Conservation (phyloP, 2,888 invertebrate species). For the Harpalus rufipes region DNA sequence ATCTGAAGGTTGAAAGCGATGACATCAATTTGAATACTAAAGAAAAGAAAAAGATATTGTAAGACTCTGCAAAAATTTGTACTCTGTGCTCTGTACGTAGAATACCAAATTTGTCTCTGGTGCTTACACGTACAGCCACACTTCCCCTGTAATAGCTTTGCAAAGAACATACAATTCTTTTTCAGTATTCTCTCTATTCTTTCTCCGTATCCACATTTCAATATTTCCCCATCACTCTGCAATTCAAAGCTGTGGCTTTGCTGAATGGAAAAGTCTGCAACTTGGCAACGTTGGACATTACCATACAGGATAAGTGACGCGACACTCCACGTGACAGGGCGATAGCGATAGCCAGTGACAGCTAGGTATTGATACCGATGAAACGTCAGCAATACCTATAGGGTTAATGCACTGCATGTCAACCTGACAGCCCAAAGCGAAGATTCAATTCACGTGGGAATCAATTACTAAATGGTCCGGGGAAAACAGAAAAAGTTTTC, state of each 20-base stretch:
- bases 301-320: slow-evolving; percentile 38
- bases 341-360: slow-evolving; percentile 23
- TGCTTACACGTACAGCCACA: too few species aligned
- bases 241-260: slow-evolving; percentile 35
- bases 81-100: background rate
- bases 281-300: slow-evolving; percentile 35
- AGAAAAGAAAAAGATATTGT: too few species aligned
- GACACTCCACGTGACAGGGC: background rate
- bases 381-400: slow-evolving; percentile 35
- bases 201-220: background rate
- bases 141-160: background rate
- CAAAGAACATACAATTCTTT: background rate
- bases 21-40: too few species aligned
- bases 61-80: too few species aligned
- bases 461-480: slow-evolving; percentile 39
- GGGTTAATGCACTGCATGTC: slow-evolving; percentile 44
- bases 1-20: too few species aligned
- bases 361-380: slow-evolving; percentile 26
- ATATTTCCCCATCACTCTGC: slow-evolving; percentile 15
- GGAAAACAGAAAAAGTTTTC: slow-evolving; percentile 33
- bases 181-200: background rate
- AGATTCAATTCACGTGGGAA: slow-evolving; percentile 17
- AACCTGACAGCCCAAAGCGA: slow-evolving; percentile 16
- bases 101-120: background rate
- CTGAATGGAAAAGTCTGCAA: slow-evolving; percentile 27